phyloP scores from a whole-genome alignment of 1,140 invertebrate species.

The Drosophila jambulina region DNA sequence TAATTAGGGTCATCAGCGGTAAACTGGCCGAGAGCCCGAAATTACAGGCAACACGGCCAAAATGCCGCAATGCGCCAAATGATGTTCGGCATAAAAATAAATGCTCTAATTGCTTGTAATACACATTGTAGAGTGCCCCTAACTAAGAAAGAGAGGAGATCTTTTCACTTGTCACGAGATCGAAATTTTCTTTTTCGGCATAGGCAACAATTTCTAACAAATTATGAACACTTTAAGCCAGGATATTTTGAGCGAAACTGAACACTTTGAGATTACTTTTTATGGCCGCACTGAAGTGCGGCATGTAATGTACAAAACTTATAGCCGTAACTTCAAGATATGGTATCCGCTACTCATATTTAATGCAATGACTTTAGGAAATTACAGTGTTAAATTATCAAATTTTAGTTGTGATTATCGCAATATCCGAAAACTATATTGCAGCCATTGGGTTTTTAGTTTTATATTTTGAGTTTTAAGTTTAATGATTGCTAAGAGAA shows the following conservation, averaged over 20 bases:
- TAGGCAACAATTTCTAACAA: conserved; percentile 33
- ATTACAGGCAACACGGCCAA: conserved; percentile 46
- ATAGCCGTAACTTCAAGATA: conserved; percentile 8
- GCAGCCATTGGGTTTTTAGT: neutral
- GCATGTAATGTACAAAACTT: neutral
- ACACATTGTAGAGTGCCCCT: conserved; percentile 20
- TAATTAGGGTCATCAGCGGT: conserved; percentile 62
- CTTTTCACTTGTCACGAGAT: conserved; percentile 47
- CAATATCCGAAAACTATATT: conserved; percentile 8
- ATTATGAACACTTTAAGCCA: conserved; percentile 33
- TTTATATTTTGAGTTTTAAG: too few relatives aligned
- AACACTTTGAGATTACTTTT: conserved; percentile 25
- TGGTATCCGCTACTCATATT: conserved; percentile 25
- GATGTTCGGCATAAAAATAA: conserved; percentile 46
- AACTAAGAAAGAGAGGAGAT: neutral
- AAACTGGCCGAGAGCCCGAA: conserved; percentile 43
- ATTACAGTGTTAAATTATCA: conserved; percentile 8
- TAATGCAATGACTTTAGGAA: conserved; percentile 16
- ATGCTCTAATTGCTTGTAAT: conserved; percentile 50
- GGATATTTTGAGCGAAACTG: conserved; percentile 27
- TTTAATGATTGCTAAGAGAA: neutral
- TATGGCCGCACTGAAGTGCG: neutral
- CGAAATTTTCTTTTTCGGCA: conserved; percentile 34
- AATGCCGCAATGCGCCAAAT: conserved; percentile 33
- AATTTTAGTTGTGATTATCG: conserved; percentile 6